Evolutionary conservation across 2,888 invertebrate species (phyloP), one percentile per base, ranked within the genome.

Genomic region (Chrysina gloriosa): DNA sequence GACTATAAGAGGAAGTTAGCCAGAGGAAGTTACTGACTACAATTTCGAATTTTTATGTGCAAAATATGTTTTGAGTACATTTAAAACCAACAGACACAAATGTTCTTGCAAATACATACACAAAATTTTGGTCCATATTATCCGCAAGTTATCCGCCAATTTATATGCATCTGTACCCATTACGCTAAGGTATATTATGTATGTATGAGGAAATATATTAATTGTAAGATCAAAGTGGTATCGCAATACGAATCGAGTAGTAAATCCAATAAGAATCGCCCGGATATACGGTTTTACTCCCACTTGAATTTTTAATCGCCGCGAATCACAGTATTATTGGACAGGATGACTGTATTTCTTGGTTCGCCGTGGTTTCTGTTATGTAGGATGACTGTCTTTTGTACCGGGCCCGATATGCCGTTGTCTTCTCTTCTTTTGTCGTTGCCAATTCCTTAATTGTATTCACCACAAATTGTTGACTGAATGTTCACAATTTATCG

Each of bases 271-370:
- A 21, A 45, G 21, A 45, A 45, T 45, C 14, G 21, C 6, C 19
- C 19, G n/a, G 19, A 52, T 52, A 52, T 52, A 19, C 7, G 7
- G 7, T 9, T 31, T 11, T 9, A 52, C 29, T 29, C 52, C 31
- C 52, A 52, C 31, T 11, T 31, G 14, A 7, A 19, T 29, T 76
- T 76, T 75, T 76, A 75, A 73, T 73, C 70, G 72, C 69, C 71
- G 16, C 66, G 69, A 73, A 74, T 73, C 73, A 75, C 75, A 75
- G 75, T 76, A 75, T 74, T 72, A 73, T 74, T 68, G 72, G 73
- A 75, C 75, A 76, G 72, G 74, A 71, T 69, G 73, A 69, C 68
- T 56, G 52, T 36, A 39, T 65, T 16, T 54, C 42, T 45, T 21
- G 65, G 56, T 65, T 69, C 61, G 65, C 56, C 63, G 47, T 61